Evolutionary conservation across 1,140 invertebrate genomes (phyloP).

Genomic region (Euura lappo): DNA sequence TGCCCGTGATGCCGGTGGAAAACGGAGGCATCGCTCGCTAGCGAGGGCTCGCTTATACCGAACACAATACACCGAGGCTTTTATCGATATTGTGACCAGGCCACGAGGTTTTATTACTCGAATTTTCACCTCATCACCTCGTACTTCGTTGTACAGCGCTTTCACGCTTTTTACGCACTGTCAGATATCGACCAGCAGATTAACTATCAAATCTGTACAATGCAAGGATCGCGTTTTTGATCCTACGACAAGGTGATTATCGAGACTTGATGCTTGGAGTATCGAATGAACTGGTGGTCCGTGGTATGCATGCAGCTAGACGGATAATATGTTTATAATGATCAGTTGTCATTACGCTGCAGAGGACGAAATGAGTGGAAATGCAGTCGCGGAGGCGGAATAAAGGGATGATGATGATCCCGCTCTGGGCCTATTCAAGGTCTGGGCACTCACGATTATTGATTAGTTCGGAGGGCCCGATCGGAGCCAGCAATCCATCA

Average conservation of each 20-base stretch:
- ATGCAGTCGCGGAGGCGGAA: conserved; percentile 19
- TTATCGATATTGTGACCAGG: conserved; percentile 57
- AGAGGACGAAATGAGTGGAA: conserved; percentile 21
- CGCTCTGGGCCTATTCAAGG: conserved; percentile 43
- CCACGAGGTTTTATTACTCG: conserved; percentile 54
- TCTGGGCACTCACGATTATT: conserved; percentile 49
- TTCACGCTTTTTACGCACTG: conserved; percentile 48
- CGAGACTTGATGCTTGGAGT: not conserved
- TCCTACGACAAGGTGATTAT: not conserved
- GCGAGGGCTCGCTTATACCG: conserved; percentile 17
- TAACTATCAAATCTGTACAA: no score
- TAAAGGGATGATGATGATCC: conserved; percentile 55
- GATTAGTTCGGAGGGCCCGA: conserved; percentile 52
- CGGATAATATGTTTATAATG: conserved; percentile 56
- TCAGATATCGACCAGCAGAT: conserved; percentile 38
- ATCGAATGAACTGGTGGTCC: not conserved
- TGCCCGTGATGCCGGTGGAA: conserved; percentile 36
- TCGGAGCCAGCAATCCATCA: conserved; percentile 53
- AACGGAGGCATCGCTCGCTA: conserved; percentile 36
- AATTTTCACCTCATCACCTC: conserved; percentile 60
- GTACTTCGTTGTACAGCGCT: conserved; percentile 40
- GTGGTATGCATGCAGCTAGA: not conserved
- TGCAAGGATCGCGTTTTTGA: not conserved
- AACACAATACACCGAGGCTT: conserved; percentile 56
- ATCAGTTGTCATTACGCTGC: conserved; percentile 49